phyloP scores from a whole-genome alignment of 2,888 invertebrate genomes.

The Brenthis daphne region DNA sequence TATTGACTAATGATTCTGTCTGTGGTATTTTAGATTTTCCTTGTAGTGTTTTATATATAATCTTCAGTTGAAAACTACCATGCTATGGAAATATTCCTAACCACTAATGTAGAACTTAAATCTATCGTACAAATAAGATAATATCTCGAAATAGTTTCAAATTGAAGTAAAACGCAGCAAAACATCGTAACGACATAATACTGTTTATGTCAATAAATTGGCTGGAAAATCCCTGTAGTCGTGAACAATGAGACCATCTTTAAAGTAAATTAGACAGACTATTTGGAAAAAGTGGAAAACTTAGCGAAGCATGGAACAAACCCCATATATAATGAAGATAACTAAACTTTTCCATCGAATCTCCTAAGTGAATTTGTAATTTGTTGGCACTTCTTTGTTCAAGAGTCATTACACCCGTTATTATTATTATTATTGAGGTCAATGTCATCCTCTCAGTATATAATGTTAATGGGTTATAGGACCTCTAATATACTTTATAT shows the following conservation, averaged over 20 bases:
- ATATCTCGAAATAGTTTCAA: neutral
- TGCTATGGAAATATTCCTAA: neutral
- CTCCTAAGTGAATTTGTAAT: constrained; percentile 1
- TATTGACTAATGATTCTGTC: too few relatives aligned
- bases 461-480: too few relatives aligned
- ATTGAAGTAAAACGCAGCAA: constrained; percentile 15
- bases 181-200: constrained; percentile 6
- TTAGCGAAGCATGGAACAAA: neutral
- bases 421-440: too few relatives aligned
- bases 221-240: neutral
- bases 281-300: neutral
- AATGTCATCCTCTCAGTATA: neutral
- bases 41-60: too few relatives aligned
- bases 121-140: neutral
- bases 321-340: neutral
- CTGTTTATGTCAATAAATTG: constrained; percentile 11
- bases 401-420: neutral
- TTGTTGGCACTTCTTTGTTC: neutral
- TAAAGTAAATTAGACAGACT: neutral
- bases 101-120: neutral
- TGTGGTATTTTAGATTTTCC: too few relatives aligned
- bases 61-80: neutral
- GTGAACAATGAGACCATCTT: neutral
- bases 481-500: too few relatives aligned
- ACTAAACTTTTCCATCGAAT: constrained; percentile 1